Evolutionary conservation across 2,888 invertebrate genomes (phyloP), one percentile per base, ranked within the genome.

Genomic region (Quadroppia sp.): DNA sequence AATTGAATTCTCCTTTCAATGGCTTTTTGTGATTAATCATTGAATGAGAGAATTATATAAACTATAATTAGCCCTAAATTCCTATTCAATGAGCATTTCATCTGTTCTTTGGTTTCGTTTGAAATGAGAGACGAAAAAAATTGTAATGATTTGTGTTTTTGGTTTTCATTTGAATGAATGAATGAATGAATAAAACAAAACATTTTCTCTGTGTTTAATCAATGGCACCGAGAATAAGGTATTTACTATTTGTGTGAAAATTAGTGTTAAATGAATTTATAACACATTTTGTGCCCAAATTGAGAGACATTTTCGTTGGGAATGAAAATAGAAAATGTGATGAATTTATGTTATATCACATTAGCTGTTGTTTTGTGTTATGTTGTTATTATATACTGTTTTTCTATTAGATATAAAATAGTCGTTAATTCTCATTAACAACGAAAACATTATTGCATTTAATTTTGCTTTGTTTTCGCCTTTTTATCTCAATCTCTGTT

Each of bases 371-470:
- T n/a, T n/a, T n/a, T n/a, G n/a, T n/a, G n/a, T n/a, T n/a, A n/a
- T n/a, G n/a, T n/a, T n/a, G n/a, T n/a, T n/a, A n/a, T n/a, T n/a
- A n/a, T n/a, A n/a, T n/a, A n/a, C n/a, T n/a, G n/a, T n/a, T n/a
- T n/a, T n/a, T n/a, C n/a, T n/a, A n/a, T n/a, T n/a, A n/a, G n/a
- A n/a, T n/a, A n/a, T n/a, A 25, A 53, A 53, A 53, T 13, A 28
- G 36, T 64, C 61, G 20, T 64, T 64, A 36, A 64, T 64, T 64
- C 36, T 64, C 61, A 64, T 64, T 64, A 64, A 53, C 6, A 25
- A 64, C 3, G 50, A 50, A 23, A 20, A 67, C 3, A 67, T n/a
- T n/a, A 48, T 61, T 64, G n/a, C 36, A 36, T 64, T 64, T 64
- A 64, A 64, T 64, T 64, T 64, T n/a, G n/a, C 13, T 64, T 32